Percentiles rank a stretch among this genome's conserved stretches.
Conservation (phyloP, 2,113 vertebrate genomes). For the Xerus inauris region DNA sequence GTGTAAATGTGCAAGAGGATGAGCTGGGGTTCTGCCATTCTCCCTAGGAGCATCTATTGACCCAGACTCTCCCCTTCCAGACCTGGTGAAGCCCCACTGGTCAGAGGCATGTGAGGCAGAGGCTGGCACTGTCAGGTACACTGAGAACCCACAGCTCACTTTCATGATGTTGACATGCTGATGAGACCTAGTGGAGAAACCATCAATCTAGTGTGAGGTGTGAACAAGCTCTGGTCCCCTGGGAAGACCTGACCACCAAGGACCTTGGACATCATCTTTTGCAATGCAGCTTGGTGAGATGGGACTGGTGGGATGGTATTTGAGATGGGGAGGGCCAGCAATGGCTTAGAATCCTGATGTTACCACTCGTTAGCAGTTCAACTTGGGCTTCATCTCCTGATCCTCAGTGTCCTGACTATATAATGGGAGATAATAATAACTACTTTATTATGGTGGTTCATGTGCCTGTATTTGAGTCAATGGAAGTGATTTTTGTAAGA, state of each 20-base stretch:
- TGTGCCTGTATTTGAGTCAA: not conserved
- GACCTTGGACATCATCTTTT: not conserved
- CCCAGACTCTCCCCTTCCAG: not conserved
- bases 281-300: not conserved
- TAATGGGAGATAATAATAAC: not conserved
- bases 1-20: not conserved
- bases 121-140: not conserved
- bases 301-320: not conserved
- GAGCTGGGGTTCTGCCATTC: not conserved
- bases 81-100: not conserved
- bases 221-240: not conserved
- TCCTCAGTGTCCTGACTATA: not conserved
- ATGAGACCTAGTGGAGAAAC: not conserved
- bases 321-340: not conserved
- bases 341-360: not conserved
- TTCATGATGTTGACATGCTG: not conserved
- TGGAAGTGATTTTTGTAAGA: not conserved
- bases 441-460: too few relatives aligned
- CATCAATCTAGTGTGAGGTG: not conserved
- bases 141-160: not conserved
- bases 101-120: not conserved
- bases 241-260: not conserved
- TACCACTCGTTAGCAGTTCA: not conserved
- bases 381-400: not conserved
- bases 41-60: not conserved